These are phyloP conservation scores for Torymus aiolomorphi DNA, from an alignment of 2,888 invertebrate genomes.

Conservation along the genomic window DNA sequence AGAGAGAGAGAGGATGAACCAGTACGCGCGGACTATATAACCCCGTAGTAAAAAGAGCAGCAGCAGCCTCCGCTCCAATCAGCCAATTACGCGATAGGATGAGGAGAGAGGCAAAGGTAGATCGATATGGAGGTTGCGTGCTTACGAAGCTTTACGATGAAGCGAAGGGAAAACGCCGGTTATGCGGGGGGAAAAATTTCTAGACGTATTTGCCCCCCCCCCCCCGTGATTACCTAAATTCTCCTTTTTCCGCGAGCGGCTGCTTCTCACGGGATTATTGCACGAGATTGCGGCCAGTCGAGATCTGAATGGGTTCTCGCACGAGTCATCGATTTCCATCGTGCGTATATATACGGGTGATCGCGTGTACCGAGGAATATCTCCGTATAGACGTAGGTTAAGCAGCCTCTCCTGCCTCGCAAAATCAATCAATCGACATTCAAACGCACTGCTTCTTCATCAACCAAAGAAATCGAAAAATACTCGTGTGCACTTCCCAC, in stretches of 20 bases:
- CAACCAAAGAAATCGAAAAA: too few species aligned
- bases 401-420: too few species aligned
- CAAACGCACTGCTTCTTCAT: too few species aligned
- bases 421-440: too few species aligned
- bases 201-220: neutral
- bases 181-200: neutral
- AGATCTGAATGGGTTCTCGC: constrained; percentile 4
- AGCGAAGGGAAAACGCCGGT: too few species aligned
- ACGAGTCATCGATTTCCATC: constrained; percentile 6
- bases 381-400: too few species aligned
- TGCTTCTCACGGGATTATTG: too few species aligned
- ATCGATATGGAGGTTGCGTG: constrained; percentile 19
- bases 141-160: neutral
- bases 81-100: constrained; percentile 30
- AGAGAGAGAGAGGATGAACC: neutral
- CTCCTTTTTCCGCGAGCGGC: neutral
- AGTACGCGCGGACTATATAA: neutral
- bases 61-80: constrained; percentile 2
- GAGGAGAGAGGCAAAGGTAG: neutral
- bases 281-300: too few species aligned
- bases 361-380: too few species aligned
- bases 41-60: too few species aligned
- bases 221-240: constrained; percentile 31
- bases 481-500: too few species aligned
- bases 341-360: neutral